Evolutionary conservation across 53 echinoderm and acorn worm genomes (phyloP).

Genomic region (Glandiceps talaboti): DNA sequence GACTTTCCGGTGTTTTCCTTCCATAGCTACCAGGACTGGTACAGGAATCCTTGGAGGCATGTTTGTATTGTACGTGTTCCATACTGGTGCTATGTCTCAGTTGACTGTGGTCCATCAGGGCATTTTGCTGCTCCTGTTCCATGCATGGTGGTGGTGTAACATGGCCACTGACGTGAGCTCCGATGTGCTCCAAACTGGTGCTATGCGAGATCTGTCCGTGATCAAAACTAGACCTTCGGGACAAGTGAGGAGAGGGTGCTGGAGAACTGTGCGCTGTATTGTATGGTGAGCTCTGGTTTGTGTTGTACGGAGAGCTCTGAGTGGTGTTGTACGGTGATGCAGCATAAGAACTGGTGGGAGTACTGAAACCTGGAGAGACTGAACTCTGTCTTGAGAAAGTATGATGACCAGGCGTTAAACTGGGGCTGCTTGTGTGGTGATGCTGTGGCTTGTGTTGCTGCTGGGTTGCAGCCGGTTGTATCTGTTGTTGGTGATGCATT

Average conservation of each 20-base stretch:
- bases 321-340: not conserved
- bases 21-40: not conserved
- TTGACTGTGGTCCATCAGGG: not conserved
- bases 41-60: not conserved
- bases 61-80: not conserved
- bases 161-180: not conserved
- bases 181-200: not conserved
- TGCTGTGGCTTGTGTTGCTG: not conserved
- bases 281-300: not conserved
- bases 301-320: not conserved
- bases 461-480: conserved; percentile 3
- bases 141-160: not conserved
- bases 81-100: not conserved
- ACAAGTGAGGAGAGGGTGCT: not conserved
- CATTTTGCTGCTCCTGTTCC: not conserved
- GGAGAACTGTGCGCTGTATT: not conserved
- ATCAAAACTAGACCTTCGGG: not conserved
- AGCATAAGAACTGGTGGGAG: not conserved
- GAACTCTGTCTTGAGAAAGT: not conserved
- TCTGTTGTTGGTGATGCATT: not conserved
- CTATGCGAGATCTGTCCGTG: not conserved
- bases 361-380: not conserved
- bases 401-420: not conserved
- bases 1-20: not conserved
- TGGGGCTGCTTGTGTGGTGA: too few species aligned